phyloP scores from a whole-genome alignment of 1,140 invertebrate genomes.

The Heliothis subflexa region DNA sequence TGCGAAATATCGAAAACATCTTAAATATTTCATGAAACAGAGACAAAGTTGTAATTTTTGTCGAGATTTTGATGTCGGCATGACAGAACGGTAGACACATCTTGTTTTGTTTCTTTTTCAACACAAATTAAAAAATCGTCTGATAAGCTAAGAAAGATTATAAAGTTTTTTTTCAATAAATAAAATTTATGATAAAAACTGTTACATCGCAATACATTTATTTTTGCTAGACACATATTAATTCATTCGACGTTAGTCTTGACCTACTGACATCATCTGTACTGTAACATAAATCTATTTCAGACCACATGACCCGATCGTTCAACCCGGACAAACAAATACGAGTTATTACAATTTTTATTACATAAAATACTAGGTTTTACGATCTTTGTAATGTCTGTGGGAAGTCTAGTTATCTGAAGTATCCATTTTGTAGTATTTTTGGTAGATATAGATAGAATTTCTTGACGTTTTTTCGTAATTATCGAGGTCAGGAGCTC shows the following conservation, averaged over 20 bases:
- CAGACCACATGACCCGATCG: neutral
- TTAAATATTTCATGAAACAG: neutral
- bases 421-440: neutral
- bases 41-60: no score
- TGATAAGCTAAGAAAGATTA: no score
- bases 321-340: constrained; percentile 20
- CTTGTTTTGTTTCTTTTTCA: no score
- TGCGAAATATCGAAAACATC: no score
- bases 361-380: constrained; percentile 2
- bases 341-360: constrained; percentile 1
- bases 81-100: no score
- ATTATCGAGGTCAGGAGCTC: no score
- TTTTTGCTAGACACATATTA: neutral
- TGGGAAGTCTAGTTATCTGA: constrained; percentile 6
- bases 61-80: no score
- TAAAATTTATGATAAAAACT: no score
- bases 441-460: neutral
- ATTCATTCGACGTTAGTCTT: neutral
- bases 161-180: no score
- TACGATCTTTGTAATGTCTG: neutral
- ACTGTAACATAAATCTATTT: constrained; percentile 14
- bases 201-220: neutral
- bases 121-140: no score
- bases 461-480: neutral
- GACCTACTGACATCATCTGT: neutral